These are phyloP conservation scores for Drosophila austrosaltans DNA, from an alignment of 2,888 invertebrate species.

Conservation along the genomic window DNA sequence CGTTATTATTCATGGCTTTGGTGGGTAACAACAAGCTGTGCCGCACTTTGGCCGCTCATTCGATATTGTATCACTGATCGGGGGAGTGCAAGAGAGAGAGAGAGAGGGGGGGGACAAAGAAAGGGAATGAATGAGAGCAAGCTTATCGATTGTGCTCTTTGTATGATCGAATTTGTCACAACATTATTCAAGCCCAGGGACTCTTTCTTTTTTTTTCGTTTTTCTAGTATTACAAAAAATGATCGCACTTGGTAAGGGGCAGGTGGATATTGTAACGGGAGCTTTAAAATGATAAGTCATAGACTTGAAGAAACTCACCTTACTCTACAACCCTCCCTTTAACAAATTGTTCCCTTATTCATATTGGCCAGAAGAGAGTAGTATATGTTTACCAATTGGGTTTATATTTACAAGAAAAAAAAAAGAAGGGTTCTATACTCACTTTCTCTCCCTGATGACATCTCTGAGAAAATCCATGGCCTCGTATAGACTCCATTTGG, in stretches of 20 bases:
- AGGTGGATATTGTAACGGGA: conserved; percentile 8
- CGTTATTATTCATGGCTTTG: conserved; percentile 34
- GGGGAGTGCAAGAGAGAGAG: not conserved
- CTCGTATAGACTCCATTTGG: conserved; percentile 82
- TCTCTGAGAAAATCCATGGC: conserved; percentile 82
- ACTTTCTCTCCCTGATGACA: conserved; percentile 82
- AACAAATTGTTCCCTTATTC: not conserved
- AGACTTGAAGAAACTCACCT: not conserved
- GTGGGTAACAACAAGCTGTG: not conserved
- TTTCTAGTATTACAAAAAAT: not conserved
- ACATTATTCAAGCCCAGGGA: conserved; percentile 1
- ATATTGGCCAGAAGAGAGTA: not conserved
- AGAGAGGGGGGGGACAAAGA: conserved; percentile 6
- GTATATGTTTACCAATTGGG: too few species aligned
- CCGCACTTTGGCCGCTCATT: conserved; percentile 39
- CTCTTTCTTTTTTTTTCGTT: not conserved
- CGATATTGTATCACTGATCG: conserved; percentile 12
- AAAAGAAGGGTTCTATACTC: conserved; percentile 55
- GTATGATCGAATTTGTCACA: conserved; percentile 4
- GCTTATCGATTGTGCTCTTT: conserved; percentile 28
- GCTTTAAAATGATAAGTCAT: conserved; percentile 29
- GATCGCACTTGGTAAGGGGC: conserved; percentile 6
- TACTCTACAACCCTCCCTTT: too few species aligned
- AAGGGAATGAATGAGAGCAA: not conserved
- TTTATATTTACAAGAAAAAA: not conserved